Conservation (phyloP, 2,888 invertebrate genomes). For the Teinopalpus imperialis region DNA sequence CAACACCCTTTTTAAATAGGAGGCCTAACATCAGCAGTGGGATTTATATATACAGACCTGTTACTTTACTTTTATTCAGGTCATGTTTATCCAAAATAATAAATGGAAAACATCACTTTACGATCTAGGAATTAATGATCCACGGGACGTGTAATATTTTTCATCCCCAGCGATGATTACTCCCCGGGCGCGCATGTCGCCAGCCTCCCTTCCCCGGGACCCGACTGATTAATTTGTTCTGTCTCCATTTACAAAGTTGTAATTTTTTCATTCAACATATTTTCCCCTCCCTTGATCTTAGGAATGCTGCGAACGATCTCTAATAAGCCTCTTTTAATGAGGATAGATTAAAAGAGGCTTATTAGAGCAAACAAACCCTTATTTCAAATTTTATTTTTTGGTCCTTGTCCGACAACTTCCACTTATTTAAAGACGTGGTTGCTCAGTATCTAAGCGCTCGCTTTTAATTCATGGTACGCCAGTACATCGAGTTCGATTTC, state of each 20-base stretch:
- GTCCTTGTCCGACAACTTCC: too few species aligned
- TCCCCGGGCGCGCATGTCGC: conserved; percentile 2
- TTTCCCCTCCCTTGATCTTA: conserved; percentile 10
- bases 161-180: conserved; percentile 4
- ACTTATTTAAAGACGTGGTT: too few species aligned
- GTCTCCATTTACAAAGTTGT: conserved; percentile 11
- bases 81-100: background rate
- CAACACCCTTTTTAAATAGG: too few species aligned
- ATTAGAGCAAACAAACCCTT: too few species aligned
- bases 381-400: too few species aligned
- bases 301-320: conserved; percentile 4
- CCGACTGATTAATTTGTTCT: conserved; percentile 16
- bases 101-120: background rate
- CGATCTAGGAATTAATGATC: background rate
- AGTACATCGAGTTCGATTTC: too few species aligned
- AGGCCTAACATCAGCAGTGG: too few species aligned
- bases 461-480: too few species aligned
- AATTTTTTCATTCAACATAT: conserved; percentile 22
- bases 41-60: too few species aligned
- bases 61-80: too few species aligned
- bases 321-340: conserved; percentile 5
- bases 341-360: conserved; percentile 6
- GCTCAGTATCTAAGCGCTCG: too few species aligned
- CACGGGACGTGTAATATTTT: conserved; percentile 3
- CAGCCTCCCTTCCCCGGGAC: background rate